These are phyloP conservation scores for Oscheius sp. DNA, from an alignment of 2,888 invertebrate species.

Conservation along the genomic window DNA sequence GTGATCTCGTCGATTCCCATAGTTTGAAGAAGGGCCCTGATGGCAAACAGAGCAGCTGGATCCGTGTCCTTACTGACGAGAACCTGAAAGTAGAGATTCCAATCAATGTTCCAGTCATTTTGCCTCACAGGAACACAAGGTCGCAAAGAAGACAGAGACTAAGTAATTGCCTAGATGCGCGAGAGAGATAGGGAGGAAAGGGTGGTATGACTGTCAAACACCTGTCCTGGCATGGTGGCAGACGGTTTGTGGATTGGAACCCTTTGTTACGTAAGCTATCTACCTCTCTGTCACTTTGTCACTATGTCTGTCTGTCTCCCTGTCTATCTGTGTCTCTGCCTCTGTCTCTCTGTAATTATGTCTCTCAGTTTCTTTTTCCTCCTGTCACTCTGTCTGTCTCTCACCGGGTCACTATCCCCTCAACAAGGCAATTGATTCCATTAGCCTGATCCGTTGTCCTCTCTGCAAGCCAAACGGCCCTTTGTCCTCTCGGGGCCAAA, in stretches of 20 bases:
- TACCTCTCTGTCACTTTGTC: too few relatives aligned
- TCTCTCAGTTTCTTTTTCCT: too few relatives aligned
- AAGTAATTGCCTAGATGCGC: constrained; percentile 30
- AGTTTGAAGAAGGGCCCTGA: constrained; percentile 27
- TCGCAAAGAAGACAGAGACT: background rate
- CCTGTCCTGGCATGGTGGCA: background rate
- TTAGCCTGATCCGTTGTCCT: background rate
- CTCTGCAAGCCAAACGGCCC: constrained; percentile 12
- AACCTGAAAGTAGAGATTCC: constrained; percentile 16
- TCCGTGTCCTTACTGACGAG: constrained; percentile 30
- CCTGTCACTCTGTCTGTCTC: too few relatives aligned
- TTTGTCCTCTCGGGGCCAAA: constrained; percentile 14
- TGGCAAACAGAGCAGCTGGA: constrained; percentile 27
- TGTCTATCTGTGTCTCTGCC: too few relatives aligned
- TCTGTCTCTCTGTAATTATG: too few relatives aligned
- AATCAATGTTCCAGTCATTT: too few relatives aligned
- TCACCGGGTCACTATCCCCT: background rate
- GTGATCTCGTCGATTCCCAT: constrained; percentile 38
- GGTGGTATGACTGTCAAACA: background rate
- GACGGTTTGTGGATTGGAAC: background rate
- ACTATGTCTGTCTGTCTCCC: too few relatives aligned
- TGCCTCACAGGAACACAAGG: background rate
- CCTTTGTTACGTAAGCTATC: background rate
- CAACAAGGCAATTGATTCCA: background rate
- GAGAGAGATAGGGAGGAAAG: background rate